These are phyloP conservation scores for Pectinophora gossypiella DNA, from an alignment of 1,140 invertebrate species.

Conservation along the genomic window DNA sequence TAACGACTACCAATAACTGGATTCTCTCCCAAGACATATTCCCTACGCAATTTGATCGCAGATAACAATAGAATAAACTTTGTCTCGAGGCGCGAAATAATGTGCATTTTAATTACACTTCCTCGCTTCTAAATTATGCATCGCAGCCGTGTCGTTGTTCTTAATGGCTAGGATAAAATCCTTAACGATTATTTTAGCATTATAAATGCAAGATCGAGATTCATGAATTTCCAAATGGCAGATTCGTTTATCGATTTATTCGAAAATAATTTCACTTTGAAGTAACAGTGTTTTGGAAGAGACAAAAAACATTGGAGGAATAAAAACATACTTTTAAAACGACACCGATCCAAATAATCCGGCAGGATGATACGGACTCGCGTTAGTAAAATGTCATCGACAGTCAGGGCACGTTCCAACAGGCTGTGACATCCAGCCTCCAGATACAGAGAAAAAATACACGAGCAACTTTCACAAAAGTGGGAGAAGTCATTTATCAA, in stretches of 20 bases:
- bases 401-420: conserved; percentile 44
- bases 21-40: conserved; percentile 28
- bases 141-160: conserved; percentile 33
- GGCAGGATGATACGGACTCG: conserved; percentile 31
- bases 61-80: conserved; percentile 45
- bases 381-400: conserved; percentile 40
- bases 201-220: conserved; percentile 7
- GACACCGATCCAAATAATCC: conserved; percentile 34
- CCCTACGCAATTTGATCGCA: conserved; percentile 26
- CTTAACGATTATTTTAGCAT: conserved; percentile 31
- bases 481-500: conserved; percentile 71
- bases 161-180: conserved; percentile 45
- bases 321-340: conserved; percentile 14
- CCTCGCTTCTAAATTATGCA: conserved; percentile 39
- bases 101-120: conserved; percentile 55
- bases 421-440: conserved; percentile 40
- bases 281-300: conserved; percentile 5
- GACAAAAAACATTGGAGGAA: conserved; percentile 5
- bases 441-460: conserved; percentile 47
- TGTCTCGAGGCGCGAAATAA: conserved; percentile 32
- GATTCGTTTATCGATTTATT: neutral
- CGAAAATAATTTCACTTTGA: neutral
- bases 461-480: conserved; percentile 58
- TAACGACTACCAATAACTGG: conserved; percentile 33
- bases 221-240: neutral